Percentiles rank a stretch among this genome's conserved stretches.
Conservation (phyloP, 2,113 vertebrate genomes). For the human (Homo sapiens) region GRCh38 chr6:155391001-155391500, state of each 20-base stretch:
- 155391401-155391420: not conserved
- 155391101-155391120: not conserved
- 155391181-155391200: not conserved
- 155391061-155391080: not conserved
- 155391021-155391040: not conserved
- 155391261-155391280: not conserved
- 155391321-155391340: not conserved
- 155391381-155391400: not conserved
- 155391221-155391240: not conserved
- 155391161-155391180: not conserved
- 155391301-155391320: not conserved
- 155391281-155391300: not conserved
- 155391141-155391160: not conserved
- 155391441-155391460: not conserved
- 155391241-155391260: not conserved
- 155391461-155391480: not conserved
- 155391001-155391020: not conserved
- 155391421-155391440: not conserved
- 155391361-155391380: not conserved
- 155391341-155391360: not conserved
- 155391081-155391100: not conserved
- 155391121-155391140: not conserved
- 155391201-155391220: not conserved
- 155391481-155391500: not conserved
- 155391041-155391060: not conserved